These are phyloP conservation scores for Podarcis cretensis DNA, from an alignment of 2,113 vertebrate genomes.

Conservation along the genomic window DNA sequence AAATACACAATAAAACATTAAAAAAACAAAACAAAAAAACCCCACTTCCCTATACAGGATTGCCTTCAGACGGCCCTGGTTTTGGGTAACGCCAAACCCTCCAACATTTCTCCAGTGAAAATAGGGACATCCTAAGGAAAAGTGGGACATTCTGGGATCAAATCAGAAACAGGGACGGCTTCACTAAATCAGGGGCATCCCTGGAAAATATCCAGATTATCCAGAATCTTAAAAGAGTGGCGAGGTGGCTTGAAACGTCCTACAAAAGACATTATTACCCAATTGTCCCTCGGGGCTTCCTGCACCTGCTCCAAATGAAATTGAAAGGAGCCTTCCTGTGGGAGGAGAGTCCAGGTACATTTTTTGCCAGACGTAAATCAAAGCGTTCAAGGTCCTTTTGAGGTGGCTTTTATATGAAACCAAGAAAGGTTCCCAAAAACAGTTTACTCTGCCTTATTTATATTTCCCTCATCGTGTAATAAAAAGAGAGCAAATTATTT, in stretches of 20 bases:
- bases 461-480: slow-evolving; percentile 26
- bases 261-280: not conserved
- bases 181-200: too few species aligned
- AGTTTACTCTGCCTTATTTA: slow-evolving; percentile 33
- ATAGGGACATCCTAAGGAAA: too few species aligned
- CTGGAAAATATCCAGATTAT: too few species aligned
- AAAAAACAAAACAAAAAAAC: too few species aligned
- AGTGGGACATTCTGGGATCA: too few species aligned
- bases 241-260: not conserved
- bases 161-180: too few species aligned
- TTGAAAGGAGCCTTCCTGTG: not conserved
- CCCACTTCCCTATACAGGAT: too few species aligned
- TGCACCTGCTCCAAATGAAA: not conserved
- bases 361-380: not conserved
- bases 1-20: too few species aligned
- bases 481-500: slow-evolving; percentile 54
- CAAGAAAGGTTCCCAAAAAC: not conserved
- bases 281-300: not conserved
- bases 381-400: not conserved
- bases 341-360: not conserved
- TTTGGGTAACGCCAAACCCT: too few species aligned
- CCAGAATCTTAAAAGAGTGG: not conserved
- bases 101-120: too few species aligned
- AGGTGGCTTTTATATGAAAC: not conserved
- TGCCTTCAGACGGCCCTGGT: too few species aligned